Evolutionary conservation across 2,113 vertebrate genomes (phyloP), one percentile per base, ranked within the genome.

Genomic region (Gymnorhina tibicen): DNA sequence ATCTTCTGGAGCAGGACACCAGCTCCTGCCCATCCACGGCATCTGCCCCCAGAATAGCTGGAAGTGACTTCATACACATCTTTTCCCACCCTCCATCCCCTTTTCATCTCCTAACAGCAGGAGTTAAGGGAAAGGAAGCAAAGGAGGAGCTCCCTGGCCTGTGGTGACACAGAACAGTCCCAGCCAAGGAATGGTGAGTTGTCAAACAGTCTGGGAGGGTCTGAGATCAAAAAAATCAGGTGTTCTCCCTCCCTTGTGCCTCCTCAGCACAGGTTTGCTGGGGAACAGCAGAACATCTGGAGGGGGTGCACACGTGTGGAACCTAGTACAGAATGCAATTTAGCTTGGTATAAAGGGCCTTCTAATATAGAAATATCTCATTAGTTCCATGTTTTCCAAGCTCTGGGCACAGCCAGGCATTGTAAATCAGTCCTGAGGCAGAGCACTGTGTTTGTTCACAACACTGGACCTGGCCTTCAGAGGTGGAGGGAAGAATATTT

Each of bases 121-220:
- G 42, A 91, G 27, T n/a, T 76, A 82, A 85, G 86, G 56, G 79
- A 85, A 82, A 53, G 39, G 39, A 86, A 84, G 58, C 64, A 2
- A 73, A 84, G 86, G 21, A 84, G 32, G n/a, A 69, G 27, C 16
- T 92, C 72, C 33, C 81, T 93, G 95, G 50, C 53, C 64, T 58
- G 83, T 75, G 72, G 75, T 82, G 84, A 76, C 66, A 49, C 68
- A 60, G 88, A 30, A 64, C 53, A 26, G 50, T 47, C 53, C 47
- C 47, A 87, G 14, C 79, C 82, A 86, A 78, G 79, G 80, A 95
- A 97, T 97, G 97, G 97, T 97, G 89, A 82, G 97, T 91, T 75
- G 37, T 66, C 68, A 76, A 84, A 70, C 1, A 17, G 35, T 39
- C 24, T 84, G 44, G 50, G 68, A 55, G 35, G 44, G 15, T 21